phyloP scores from a whole-genome alignment of 2,797 vertebrate species.

The Tachyglossus aculeatus region DNA sequence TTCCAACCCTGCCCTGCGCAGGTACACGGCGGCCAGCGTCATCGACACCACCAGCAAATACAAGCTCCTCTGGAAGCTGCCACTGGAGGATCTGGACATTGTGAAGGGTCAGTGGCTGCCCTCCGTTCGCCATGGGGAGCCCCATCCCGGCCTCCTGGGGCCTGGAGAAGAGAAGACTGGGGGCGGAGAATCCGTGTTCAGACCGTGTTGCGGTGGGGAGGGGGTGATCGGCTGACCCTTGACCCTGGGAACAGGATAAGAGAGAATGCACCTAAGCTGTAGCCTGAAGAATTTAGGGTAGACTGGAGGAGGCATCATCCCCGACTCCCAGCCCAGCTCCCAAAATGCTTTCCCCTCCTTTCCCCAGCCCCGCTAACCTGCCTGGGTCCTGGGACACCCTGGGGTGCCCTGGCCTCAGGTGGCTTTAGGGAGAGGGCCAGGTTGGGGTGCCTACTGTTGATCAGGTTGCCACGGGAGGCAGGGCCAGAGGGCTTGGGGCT shows the following conservation, averaged over 20 bases:
- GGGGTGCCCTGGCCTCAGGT: neutral
- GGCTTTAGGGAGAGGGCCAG: neutral
- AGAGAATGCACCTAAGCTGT: too few relatives aligned
- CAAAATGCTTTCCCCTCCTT: too few relatives aligned
- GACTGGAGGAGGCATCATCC: too few relatives aligned
- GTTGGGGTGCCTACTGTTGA: neutral
- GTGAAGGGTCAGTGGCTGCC: conserved; percentile 85
- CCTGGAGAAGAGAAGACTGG: too few relatives aligned
- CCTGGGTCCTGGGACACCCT: neutral
- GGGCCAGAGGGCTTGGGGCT: neutral
- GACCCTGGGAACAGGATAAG: too few relatives aligned
- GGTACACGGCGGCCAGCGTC: conserved; percentile 92
- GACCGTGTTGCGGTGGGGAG: too few relatives aligned
- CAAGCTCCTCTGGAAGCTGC: conserved; percentile 97
- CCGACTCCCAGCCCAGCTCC: too few relatives aligned
- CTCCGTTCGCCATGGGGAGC: neutral
- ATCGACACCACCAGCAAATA: conserved; percentile 98
- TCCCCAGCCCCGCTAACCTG: neutral
- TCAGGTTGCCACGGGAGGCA: too few relatives aligned
- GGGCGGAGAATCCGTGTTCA: too few relatives aligned
- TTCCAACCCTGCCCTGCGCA: conserved; percentile 55
- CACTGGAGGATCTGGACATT: conserved; percentile 91
- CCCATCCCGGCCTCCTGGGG: too few relatives aligned
- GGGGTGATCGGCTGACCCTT: too few relatives aligned
- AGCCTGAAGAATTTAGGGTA: too few relatives aligned